phyloP scores from a whole-genome alignment of 2,888 invertebrate species.

The Chouioia cunea region DNA sequence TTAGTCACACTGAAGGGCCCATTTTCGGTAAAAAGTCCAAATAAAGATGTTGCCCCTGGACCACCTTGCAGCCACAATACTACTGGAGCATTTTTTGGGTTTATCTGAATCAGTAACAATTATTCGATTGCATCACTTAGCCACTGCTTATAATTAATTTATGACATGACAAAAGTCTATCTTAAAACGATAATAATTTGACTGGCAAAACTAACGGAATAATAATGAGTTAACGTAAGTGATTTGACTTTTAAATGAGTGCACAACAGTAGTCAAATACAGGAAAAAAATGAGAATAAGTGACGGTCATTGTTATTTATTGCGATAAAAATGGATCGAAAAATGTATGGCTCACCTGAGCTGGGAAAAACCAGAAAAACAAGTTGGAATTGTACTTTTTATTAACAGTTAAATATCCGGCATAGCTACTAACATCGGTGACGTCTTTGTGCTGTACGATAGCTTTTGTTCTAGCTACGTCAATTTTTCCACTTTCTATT shows the following conservation, averaged over 20 bases:
- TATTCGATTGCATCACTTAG: conserved; percentile 5
- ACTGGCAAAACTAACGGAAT: no score
- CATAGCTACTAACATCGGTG: conserved; percentile 76
- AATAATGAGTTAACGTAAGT: no score
- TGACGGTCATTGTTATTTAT: not conserved
- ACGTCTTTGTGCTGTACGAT: conserved; percentile 74
- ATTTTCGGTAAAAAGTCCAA: conserved; percentile 86
- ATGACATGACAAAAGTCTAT: not conserved
- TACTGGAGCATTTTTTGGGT: conserved; percentile 76
- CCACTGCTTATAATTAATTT: conserved; percentile 6
- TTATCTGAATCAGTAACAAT: conserved; percentile 58
- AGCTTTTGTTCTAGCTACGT: conserved; percentile 74
- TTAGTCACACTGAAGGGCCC: conserved; percentile 78
- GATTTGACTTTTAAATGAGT: not conserved
- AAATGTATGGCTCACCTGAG: conserved; percentile 70
- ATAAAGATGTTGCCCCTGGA: conserved; percentile 84
- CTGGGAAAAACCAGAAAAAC: conserved; percentile 94
- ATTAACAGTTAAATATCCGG: conserved; percentile 90
- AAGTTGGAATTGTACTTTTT: conserved; percentile 82
- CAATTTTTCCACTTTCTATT: conserved; percentile 78
- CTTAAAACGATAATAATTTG: not conserved
- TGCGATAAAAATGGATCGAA: no score
- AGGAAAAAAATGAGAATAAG: not conserved
- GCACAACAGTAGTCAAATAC: not conserved
- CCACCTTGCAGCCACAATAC: conserved; percentile 90